Evolutionary conservation across 2,888 invertebrate species (phyloP), one percentile per base, ranked within the genome.

Genomic region (Epinotia bilunana): DNA sequence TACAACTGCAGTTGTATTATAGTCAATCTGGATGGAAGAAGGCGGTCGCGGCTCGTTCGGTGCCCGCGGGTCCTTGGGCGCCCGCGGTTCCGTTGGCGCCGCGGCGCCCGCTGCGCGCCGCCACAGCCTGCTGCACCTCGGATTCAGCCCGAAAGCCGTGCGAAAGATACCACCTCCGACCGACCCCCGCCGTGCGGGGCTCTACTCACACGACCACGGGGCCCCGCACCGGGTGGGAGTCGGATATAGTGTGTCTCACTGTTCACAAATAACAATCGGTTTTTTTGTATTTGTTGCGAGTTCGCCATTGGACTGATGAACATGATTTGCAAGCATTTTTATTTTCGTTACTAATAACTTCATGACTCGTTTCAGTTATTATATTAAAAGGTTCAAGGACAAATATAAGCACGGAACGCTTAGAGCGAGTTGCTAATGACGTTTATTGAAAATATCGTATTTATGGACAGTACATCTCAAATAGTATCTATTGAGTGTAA

Each of bases 21-120:
- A 95, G 95, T 95, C 95, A 86, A 93, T 95, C 89, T 95, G 95
- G 95, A 80, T 93, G 91, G 95, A 95, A 83, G 95, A 95, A 78
- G 77, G 88, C 87, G 77, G 83, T 76, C 79, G 81, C 39, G 75
- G 83, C 88, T 65, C 65, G 12, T 65, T 65, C 23, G 65, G 65
- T 33, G 65, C 53, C 65, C 78, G 78, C 64, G 61, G 79, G 83
- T 77, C 65, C 18, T 28, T 65, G 11, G 33, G 78, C 7, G 82
- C 84, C 72, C 84, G 85, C 77, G 88, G 87, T 89, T 87, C 88
- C 74, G 79, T 82, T 80, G 84, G 86, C 81, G 81, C 82, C 74
- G 79, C 88, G 81, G 86, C 79, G 82, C 87, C 85, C 78, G 79
- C 88, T 81, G 88, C 88, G 81, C 90, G 93, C 57, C 90, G 93